Conservation (phyloP, 2,113 vertebrate species). For the Chelonoidis abingdonii region DNA sequence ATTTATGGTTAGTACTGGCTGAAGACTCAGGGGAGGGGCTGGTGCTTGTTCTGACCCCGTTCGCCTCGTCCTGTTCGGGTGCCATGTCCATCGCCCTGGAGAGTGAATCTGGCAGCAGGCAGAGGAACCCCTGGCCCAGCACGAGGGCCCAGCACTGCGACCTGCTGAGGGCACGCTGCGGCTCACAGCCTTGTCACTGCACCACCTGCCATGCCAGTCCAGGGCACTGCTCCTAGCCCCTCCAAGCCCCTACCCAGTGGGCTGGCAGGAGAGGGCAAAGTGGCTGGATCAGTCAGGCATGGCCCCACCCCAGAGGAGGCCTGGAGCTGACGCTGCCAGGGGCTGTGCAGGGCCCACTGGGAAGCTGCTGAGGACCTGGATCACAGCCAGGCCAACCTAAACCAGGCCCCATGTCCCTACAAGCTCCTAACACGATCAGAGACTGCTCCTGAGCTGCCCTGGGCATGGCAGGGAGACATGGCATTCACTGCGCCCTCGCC, state of each 20-base stretch:
- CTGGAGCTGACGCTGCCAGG: background rate
- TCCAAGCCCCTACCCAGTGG: background rate
- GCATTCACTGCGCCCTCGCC: background rate
- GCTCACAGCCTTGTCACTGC: background rate
- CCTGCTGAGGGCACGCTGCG: background rate
- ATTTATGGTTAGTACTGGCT: background rate
- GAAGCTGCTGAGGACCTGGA: too few species aligned
- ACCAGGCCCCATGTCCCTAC: too few species aligned
- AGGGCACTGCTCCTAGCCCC: background rate
- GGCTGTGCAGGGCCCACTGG: background rate
- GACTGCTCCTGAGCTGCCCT: background rate
- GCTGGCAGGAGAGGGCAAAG: background rate
- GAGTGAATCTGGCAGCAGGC: background rate
- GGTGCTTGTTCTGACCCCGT: background rate
- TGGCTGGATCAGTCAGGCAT: background rate
- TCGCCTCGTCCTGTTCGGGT: background rate
- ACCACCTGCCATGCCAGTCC: too few species aligned
- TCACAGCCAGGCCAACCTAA: accelerated
- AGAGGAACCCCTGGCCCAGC: background rate
- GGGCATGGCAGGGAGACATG: background rate
- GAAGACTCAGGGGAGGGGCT: background rate
- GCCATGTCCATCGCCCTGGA: background rate
- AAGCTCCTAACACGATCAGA: background rate
- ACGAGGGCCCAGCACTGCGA: background rate
- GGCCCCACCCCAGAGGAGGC: background rate